Conservation (phyloP, 2,113 vertebrate species). For the Tylochromis polylepis region DNA sequence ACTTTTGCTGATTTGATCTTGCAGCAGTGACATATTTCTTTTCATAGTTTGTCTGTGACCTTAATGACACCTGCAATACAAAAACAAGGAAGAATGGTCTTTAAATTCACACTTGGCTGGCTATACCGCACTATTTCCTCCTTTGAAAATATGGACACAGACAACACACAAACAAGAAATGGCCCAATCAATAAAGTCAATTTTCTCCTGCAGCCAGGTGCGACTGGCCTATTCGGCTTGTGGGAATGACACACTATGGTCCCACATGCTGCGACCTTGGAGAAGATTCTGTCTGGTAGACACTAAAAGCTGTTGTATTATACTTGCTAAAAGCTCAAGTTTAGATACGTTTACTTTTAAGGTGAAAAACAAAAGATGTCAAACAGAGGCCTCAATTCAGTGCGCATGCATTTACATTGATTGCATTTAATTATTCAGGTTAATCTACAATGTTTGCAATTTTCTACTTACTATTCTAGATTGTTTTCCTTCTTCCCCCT, state of each 20-base stretch:
- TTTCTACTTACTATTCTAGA: no score
- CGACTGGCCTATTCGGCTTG: background rate
- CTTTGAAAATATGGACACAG: background rate
- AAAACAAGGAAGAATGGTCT: background rate
- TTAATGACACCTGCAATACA: constrained; percentile 11
- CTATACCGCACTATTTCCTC: constrained; percentile 23
- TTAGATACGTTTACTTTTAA: background rate
- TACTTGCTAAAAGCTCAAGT: background rate
- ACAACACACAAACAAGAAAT: constrained; percentile 22
- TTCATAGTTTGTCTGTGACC: background rate
- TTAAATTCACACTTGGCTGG: constrained; percentile 20
- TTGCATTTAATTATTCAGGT: no score
- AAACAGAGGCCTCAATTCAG: no score
- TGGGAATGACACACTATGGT: constrained; percentile 8
- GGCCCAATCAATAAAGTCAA: constrained; percentile 58
- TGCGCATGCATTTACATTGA: no score
- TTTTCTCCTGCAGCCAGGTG: constrained; percentile 39
- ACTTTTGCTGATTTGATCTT: background rate
- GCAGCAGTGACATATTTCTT: constrained; percentile 7
- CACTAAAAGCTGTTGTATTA: background rate
- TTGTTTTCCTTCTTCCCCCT: no score
- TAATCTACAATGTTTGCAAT: no score
- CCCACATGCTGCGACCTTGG: background rate
- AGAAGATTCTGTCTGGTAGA: background rate
- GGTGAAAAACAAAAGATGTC: background rate